Conservation (phyloP, 2,888 invertebrate genomes). For the Pycnomerus fuliginosus region DNA sequence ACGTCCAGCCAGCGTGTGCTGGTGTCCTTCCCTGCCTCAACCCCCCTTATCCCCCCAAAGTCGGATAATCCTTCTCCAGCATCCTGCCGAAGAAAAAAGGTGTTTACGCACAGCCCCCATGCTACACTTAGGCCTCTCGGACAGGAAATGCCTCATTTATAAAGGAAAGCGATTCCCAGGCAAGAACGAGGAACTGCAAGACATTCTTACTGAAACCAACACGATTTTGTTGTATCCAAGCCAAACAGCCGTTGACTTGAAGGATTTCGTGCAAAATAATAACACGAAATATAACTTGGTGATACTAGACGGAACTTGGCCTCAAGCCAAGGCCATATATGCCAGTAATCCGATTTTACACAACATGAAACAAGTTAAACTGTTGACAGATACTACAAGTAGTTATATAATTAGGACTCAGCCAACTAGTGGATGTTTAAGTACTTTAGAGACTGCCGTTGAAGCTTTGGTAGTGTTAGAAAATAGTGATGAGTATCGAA, state of each 20-base stretch:
- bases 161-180: slow-evolving; percentile 85
- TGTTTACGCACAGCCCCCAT: slow-evolving; percentile 88
- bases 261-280: slow-evolving; percentile 53
- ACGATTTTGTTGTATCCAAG: slow-evolving; percentile 83
- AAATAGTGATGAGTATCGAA: slow-evolving; percentile 62
- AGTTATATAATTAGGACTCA: slow-evolving; percentile 92
- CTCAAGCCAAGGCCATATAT: slow-evolving; percentile 91
- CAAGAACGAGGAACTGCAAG: slow-evolving; percentile 64
- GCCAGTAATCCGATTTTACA: slow-evolving; percentile 76
- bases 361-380: slow-evolving; percentile 76
- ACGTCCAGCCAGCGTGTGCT: slow-evolving; percentile 83
- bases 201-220: slow-evolving; percentile 65
- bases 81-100: slow-evolving; percentile 90
- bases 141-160: slow-evolving; percentile 74
- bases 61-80: slow-evolving; percentile 80
- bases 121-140: slow-evolving; percentile 72
- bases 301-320: slow-evolving; percentile 93
- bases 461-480: slow-evolving; percentile 78
- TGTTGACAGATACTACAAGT: slow-evolving; percentile 70
- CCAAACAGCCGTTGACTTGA: slow-evolving; percentile 69
- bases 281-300: slow-evolving; percentile 67
- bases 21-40: slow-evolving; percentile 81
- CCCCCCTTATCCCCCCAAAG: slow-evolving; percentile 68
- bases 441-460: slow-evolving; percentile 86
- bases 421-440: slow-evolving; percentile 87